Percentiles rank a stretch among this genome's conserved stretches.
These are phyloP conservation scores for Ophion costatus DNA, from an alignment of 2,888 invertebrate species.

Conservation along the genomic window DNA sequence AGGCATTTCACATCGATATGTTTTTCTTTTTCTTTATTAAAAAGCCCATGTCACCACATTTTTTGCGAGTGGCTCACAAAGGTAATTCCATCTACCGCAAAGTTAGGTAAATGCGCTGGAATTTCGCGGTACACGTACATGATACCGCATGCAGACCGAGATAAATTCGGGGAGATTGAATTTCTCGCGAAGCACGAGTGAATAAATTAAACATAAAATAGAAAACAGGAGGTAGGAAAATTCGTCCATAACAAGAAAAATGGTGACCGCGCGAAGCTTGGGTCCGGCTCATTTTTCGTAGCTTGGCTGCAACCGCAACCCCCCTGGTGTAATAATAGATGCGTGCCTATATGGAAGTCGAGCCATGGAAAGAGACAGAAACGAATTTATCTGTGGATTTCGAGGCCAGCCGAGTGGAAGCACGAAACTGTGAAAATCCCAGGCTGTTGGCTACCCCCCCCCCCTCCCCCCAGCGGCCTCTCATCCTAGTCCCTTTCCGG, in stretches of 20 bases:
- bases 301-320: slow-evolving; percentile 13
- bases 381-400: slow-evolving; percentile 75
- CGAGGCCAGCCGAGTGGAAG: slow-evolving; percentile 65
- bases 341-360: slow-evolving; percentile 49
- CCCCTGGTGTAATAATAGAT: slow-evolving; percentile 57
- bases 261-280: slow-evolving; percentile 31
- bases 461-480: neutral
- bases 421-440: slow-evolving; percentile 74
- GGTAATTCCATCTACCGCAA: slow-evolving; percentile 19
- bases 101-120: neutral
- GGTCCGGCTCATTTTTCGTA: slow-evolving; percentile 44
- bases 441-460: slow-evolving; percentile 39
- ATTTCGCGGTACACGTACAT: neutral
- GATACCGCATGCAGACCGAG: slow-evolving; percentile 10
- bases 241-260: slow-evolving; percentile 31
- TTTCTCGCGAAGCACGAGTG: slow-evolving; percentile 28
- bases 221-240: slow-evolving; percentile 15
- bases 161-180: slow-evolving; percentile 28
- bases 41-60: neutral
- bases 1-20: neutral
- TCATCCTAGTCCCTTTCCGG: neutral
- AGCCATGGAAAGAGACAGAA: slow-evolving; percentile 50
- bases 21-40: neutral
- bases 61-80: neutral
- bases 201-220: slow-evolving; percentile 43